Evolutionary conservation across 2,113 vertebrate genomes (phyloP).

Genomic region (Heterocephalus glaber): DNA sequence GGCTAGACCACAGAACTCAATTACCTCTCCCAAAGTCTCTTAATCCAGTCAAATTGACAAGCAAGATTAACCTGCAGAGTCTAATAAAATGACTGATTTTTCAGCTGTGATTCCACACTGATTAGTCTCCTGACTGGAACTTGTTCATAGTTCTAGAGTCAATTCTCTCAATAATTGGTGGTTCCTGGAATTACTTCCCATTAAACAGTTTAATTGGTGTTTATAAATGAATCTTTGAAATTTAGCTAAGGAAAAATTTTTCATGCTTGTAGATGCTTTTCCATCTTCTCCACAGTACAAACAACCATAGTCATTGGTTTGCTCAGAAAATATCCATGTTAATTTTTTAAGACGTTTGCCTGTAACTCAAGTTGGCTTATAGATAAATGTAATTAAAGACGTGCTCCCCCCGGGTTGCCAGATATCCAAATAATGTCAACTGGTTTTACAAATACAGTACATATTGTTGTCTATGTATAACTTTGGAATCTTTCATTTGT

Average conservation of each 20-base stretch:
- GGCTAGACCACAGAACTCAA: neutral
- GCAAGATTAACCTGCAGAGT: neutral
- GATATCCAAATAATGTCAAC: too few species aligned
- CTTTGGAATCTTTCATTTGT: too few species aligned
- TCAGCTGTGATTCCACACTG: neutral
- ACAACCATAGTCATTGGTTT: neutral
- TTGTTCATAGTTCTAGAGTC: neutral
- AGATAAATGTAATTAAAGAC: too few species aligned
- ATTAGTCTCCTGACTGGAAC: neutral
- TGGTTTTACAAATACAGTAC: too few species aligned
- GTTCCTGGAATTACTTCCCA: neutral
- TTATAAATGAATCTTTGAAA: neutral
- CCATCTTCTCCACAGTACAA: neutral
- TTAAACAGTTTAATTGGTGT: neutral
- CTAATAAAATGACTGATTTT: conserved; percentile 2
- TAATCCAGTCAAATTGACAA: neutral
- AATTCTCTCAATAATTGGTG: neutral
- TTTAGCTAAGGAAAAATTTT: neutral
- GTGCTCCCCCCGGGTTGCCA: too few species aligned
- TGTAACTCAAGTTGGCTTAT: too few species aligned
- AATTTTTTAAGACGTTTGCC: too few species aligned
- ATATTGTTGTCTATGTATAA: too few species aligned
- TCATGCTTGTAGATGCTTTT: neutral
- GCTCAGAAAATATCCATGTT: neutral
- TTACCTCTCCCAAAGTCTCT: neutral